Base-by-base conservation (phyloP, 2,888 invertebrate genomes). In the Patella depressa region DNA sequence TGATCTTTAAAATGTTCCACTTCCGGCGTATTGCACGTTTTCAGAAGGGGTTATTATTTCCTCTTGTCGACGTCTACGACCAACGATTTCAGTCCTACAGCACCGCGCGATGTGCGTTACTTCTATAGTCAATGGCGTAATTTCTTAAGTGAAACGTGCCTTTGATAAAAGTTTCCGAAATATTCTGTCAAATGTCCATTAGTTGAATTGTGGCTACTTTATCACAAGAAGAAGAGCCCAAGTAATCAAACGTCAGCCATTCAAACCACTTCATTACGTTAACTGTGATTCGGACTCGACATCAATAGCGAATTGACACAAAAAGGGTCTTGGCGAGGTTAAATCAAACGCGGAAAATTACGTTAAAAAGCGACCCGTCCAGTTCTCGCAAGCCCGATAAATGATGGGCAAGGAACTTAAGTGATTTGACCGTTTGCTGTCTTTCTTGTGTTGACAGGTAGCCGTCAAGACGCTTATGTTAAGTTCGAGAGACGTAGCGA, bases 231-330 rank as follows among this genome's bases (percentile, higher is more conserved):
- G 45, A 45, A 45, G 11, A 65, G 65, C 65, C 65, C 19, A 19
- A 19, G 24, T 24, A 65, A 24, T 65, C 19, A 65, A 24, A 65
- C 65, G 65, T 65, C 65, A 65, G 19, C 65, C 65, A 19, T 65
- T 19, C 11, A 24, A 65, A 19, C 14, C 24, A 24, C 24, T 65
- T 65, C 65, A 65, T 65, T 65, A 24, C 65, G 24, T 24, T 65
- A 65, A 65, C 19, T 24, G 19, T 11, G 65, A 65, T 24, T 65
- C 24, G 24, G 65, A 65, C 19, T 19, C 65, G 19, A 65, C 24
- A 65, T 65, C 65, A 65, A 65, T 65, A 65, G 65, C 65, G 65
- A 65, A 65, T 65, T 65, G 65, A 65, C 65, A 65, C 65, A 65
- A 65, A 24, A 65, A 65, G 65, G 65, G 65, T 65, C 65, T 65